A percentile compares a stretch with the other conserved stretches of the same genome.
Evolutionary conservation across 2,113 vertebrate species (phyloP).

Genomic region (Passer domesticus): DNA sequence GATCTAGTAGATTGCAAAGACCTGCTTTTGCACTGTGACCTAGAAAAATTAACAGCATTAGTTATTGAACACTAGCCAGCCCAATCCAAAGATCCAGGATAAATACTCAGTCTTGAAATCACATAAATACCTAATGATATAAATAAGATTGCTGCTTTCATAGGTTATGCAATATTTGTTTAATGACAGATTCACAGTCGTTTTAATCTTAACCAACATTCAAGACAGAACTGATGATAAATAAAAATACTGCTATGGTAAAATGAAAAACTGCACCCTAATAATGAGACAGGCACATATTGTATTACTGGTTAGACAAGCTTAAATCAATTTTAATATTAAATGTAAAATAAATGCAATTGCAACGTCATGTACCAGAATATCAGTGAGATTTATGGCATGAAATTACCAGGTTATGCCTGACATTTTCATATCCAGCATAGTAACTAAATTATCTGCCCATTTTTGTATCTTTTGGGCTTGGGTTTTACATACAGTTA

Average conservation of each 20-base stretch:
- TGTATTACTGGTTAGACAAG: not conserved
- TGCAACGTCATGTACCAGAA: not conserved
- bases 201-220: not conserved
- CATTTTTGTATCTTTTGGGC: not conserved
- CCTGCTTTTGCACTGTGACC: not conserved
- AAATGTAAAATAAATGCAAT: conserved; percentile 3
- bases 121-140: not conserved
- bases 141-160: not conserved
- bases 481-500: not conserved
- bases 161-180: not conserved
- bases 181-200: not conserved
- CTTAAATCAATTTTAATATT: conserved; percentile 16
- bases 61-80: not conserved
- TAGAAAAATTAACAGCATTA: not conserved
- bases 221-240: not conserved
- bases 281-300: not conserved
- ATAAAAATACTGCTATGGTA: not conserved
- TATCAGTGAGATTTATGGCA: not conserved
- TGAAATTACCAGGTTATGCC: not conserved
- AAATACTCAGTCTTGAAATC: not conserved
- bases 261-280: not conserved
- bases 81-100: not conserved
- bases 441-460: not conserved
- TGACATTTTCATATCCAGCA: not conserved
- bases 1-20: not conserved